Evolutionary conservation across 2,888 invertebrate genomes (phyloP).

Genomic region (Dasysyrphus albostriatus): DNA sequence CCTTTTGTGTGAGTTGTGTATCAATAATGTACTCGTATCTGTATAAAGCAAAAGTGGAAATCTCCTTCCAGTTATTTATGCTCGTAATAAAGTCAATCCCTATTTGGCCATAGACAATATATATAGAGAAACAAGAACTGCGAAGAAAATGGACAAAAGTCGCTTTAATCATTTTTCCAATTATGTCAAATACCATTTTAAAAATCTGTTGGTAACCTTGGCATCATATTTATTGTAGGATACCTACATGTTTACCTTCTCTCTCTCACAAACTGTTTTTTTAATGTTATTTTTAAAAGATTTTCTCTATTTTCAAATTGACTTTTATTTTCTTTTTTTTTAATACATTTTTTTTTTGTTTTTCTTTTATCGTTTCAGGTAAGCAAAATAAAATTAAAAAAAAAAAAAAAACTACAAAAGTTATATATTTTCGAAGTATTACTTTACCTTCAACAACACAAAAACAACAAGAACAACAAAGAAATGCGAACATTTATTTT

Average conservation of each 20-base stretch:
- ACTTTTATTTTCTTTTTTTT: constrained; percentile 22
- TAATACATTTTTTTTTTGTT: constrained; percentile 3
- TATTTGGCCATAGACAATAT: constrained; percentile 3
- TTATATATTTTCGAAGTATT: not conserved
- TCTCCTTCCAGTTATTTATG: constrained; percentile 6
- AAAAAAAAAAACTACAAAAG: not conserved
- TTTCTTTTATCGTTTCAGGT: constrained; percentile 56
- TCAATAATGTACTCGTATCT: not conserved
- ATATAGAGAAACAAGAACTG: constrained; percentile 2
- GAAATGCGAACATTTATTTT: constrained; percentile 9
- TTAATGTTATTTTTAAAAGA: not conserved
- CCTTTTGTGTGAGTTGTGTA: not conserved
- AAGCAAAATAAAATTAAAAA: constrained; percentile 32
- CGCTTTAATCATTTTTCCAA: constrained; percentile 28
- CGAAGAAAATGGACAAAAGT: constrained; percentile 4
- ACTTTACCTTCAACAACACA: not conserved
- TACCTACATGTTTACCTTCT: not conserved
- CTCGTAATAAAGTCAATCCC: constrained; percentile 10
- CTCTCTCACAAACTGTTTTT: not conserved
- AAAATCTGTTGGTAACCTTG: constrained; percentile 52
- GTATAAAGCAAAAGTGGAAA: constrained; percentile 1
- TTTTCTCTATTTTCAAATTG: constrained; percentile 50
- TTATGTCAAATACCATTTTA: constrained; percentile 52
- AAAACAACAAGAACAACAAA: constrained; percentile 1
- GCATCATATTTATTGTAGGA: constrained; percentile 33